Evolutionary conservation across 2,113 vertebrate genomes (phyloP).

Genomic region (Strigops habroptila): DNA sequence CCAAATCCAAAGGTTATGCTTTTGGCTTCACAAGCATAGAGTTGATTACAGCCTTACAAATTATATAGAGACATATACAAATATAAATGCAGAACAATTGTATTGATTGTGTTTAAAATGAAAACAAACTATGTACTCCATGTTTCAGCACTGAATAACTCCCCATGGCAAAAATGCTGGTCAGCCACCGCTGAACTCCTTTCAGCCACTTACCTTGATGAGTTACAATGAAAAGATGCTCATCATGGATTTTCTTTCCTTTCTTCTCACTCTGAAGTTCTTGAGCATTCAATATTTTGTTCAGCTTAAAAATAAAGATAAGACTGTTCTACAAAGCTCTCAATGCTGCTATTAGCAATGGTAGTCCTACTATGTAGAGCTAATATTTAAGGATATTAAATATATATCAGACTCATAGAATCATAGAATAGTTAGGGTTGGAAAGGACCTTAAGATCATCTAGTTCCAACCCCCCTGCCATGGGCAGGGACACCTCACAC

Average conservation of each 20-base stretch:
- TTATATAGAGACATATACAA: not conserved
- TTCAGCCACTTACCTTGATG: slow-evolving; percentile 86
- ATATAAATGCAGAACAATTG: not conserved
- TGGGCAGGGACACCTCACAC: not conserved
- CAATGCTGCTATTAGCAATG: not conserved
- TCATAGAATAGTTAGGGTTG: not conserved
- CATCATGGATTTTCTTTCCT: slow-evolving; percentile 93
- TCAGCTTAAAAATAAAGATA: slow-evolving; percentile 77
- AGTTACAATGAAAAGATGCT: slow-evolving; percentile 96
- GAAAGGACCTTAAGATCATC: not conserved
- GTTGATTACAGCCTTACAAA: not conserved
- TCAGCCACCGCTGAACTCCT: not conserved
- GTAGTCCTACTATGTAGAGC: not conserved
- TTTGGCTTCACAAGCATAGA: not conserved
- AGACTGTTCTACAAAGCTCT: not conserved
- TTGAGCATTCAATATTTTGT: slow-evolving; percentile 89
- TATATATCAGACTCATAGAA: not conserved
- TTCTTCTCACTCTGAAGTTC: slow-evolving; percentile 90
- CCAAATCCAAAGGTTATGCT: not conserved
- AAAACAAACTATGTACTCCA: not conserved
- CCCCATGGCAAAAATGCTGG: not conserved
- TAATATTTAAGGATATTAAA: not conserved
- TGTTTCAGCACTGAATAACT: not conserved
- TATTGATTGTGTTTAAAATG: not conserved
- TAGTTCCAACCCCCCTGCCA: not conserved